Base-by-base conservation (phyloP, 2,888 invertebrate genomes). In the Drepana falcataria region DNA sequence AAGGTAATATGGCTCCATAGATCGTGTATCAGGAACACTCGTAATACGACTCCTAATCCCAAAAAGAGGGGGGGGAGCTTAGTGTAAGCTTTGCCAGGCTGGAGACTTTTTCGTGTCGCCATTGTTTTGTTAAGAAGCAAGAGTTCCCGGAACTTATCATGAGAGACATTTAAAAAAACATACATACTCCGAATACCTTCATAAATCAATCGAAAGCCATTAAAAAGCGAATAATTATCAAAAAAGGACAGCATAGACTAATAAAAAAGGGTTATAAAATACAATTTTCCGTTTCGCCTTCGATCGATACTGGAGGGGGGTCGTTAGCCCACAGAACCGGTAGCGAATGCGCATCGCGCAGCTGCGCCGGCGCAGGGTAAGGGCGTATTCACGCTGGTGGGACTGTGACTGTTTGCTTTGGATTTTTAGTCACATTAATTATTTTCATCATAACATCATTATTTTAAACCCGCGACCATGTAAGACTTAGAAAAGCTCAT, bases 321-420 rank as follows among this genome's bases (percentile, higher is more conserved):
- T 85, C 85, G 85, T 87, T 81, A 85, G 81, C 86, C 80, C 81
- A 83, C 81, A 87, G 81, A 90, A 90, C 90, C 89, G 90, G 90
- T 90, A 90, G 90, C 89, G 78, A 77, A 69, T 82, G 83, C 83
- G 83, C 85, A 81, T 84, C 84, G 81, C 68, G 83, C 89, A 89
- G 89, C 89, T 89, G 89, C 88, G 87, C 83, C 63, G 65, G 83
- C 77, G 82, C 51, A 68, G 60, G 57, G 52, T 82, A 71, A 83
- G 63, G 83, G 56, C 53, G 63, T 52, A 75, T 68, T 61, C 58
- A 75, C 33, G 62, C 53, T 57, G 57, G 52, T 55, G 37, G 52
- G 51, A 48, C 2, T 37, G 34, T n/a, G 21, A 33, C 48, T 53
- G 41, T 37, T 53, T 51, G 53, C 55, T 52, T 4, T 9, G 35